Evolutionary conservation across 2,797 vertebrate genomes (phyloP), one percentile per base, ranked within the genome.

Genomic region (Pristis pectinata): DNA sequence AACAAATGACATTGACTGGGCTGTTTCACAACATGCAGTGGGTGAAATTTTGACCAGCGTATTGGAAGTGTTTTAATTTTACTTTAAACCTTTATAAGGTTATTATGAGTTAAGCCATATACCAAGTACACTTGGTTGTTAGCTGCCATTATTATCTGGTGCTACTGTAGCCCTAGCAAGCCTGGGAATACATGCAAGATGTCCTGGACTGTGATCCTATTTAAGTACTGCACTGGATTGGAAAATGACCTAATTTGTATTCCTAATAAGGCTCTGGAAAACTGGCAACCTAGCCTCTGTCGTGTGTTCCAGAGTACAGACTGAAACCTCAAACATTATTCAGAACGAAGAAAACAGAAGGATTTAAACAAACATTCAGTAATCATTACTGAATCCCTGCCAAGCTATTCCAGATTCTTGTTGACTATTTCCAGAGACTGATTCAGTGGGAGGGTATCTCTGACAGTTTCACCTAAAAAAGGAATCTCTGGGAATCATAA

Each of bases 331-430:
- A 76, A 94, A 74, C 70, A 30, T 72, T 49, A 94, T 76, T 94
- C 70, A 15, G 92, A 94, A 94, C 41, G 92, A 94, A 76, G 92
- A 74, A 94, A 94, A 94, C 72, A 76, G 87, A 91, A 91, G 70
- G 70, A 76, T 94, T 94, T 76, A 94, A 56, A 56, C 92, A 94
- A 94, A 94, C 67, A 74, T 53, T 53, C 30, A 34, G 41, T 94
- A 76, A 76, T 94, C 72, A 9, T 76, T 70, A 76, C 92, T 53
- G 92, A 76, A 74, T 94, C 70, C 1, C 70, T 56, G 92, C 92
- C 92, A 94, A 93, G 30, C 70, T 94, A 76, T 94, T 94, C 92
- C 70, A 94, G 92, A 94, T 94, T 94, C 44, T 94, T 94, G 27
- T 56, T 94, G 70, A 56, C 92, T 94, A 49, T 94, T 94, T 94